Percentiles rank a stretch among this genome's conserved stretches.
phyloP scores from a whole-genome alignment of 2,797 vertebrate species.

The Nannoperca obscura region DNA sequence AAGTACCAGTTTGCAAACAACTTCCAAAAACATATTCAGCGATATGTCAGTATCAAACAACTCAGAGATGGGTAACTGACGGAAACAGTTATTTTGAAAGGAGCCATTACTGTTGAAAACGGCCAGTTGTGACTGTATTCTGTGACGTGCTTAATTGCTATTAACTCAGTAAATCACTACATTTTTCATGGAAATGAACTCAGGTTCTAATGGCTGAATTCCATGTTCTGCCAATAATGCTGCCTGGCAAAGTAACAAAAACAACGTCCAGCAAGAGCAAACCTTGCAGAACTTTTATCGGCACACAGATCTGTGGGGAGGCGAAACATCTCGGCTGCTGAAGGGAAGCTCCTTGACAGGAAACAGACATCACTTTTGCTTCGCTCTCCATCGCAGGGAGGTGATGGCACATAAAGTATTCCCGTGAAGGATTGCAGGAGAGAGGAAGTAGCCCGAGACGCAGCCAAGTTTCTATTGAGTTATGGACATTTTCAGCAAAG shows the following conservation, averaged over 20 bases:
- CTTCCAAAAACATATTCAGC: constrained; percentile 21
- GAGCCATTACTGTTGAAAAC: constrained; percentile 43
- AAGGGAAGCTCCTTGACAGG: constrained; percentile 55
- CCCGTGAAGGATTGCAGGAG: constrained; percentile 62
- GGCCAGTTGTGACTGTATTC: constrained; percentile 39
- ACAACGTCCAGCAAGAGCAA: constrained; percentile 31
- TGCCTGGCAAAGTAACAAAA: constrained; percentile 43
- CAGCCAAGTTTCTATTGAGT: constrained; percentile 77
- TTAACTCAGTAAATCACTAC: constrained; percentile 51
- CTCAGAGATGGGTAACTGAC: constrained; percentile 27
- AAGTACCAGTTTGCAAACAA: neutral
- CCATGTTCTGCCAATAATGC: constrained; percentile 59
- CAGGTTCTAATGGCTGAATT: constrained; percentile 48
- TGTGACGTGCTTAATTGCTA: constrained; percentile 59
- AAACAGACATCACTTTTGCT: constrained; percentile 61
- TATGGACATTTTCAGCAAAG: constrained; percentile 68
- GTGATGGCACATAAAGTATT: constrained; percentile 71
- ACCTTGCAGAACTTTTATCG: constrained; percentile 28
- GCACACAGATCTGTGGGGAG: constrained; percentile 15
- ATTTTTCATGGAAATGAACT: constrained; percentile 54
- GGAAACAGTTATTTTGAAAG: constrained; percentile 34
- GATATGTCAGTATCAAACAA: constrained; percentile 10
- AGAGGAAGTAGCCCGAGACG: constrained; percentile 64
- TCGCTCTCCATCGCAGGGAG: constrained; percentile 47
- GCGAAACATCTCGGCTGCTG: constrained; percentile 13